Evolutionary conservation across 23 tunicate species (phyloP).

Genomic region (Trididemnum miniatum): DNA sequence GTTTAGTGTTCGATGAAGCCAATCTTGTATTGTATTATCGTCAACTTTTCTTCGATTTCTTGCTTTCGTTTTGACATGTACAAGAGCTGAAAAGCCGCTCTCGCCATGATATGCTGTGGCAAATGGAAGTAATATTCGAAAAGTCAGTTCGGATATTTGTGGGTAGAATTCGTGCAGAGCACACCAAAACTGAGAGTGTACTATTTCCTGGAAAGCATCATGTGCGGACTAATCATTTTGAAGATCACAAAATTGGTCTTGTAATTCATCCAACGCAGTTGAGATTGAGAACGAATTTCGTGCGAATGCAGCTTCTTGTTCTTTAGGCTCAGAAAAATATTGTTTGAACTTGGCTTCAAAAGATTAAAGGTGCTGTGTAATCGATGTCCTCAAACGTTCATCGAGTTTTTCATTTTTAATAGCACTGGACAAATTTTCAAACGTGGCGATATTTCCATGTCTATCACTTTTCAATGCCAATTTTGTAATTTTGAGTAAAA

Average conservation of each 20-base stretch:
- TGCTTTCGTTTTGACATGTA: slow-evolving; percentile 53
- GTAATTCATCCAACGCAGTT: slow-evolving; percentile 30
- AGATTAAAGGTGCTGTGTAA: slow-evolving; percentile 47
- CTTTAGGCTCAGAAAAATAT: slow-evolving; percentile 41
- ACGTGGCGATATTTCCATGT: neutral
- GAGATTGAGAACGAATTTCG: slow-evolving; percentile 14
- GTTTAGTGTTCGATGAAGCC: slow-evolving; percentile 51
- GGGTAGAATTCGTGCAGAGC: slow-evolving; percentile 29
- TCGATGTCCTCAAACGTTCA: slow-evolving; percentile 38
- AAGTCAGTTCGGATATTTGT: slow-evolving; percentile 35
- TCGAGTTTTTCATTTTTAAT: slow-evolving; percentile 24
- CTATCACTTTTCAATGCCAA: too few species aligned
- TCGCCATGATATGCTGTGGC: slow-evolving; percentile 31
- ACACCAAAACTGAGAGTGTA: slow-evolving; percentile 56
- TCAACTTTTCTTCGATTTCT: slow-evolving; percentile 38
- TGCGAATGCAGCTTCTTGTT: slow-evolving; percentile 30
- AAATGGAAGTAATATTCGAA: slow-evolving; percentile 37
- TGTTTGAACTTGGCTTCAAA: slow-evolving; percentile 32
- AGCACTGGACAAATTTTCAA: slow-evolving; percentile 12
- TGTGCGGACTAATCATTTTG: slow-evolving; percentile 41
- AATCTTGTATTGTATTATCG: slow-evolving; percentile 43
- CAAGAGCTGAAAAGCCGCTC: slow-evolving; percentile 54
- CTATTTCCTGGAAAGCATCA: slow-evolving; percentile 30
- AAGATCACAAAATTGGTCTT: slow-evolving; percentile 46
- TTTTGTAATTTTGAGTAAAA: too few species aligned